Conservation (phyloP, 2,113 vertebrate species). For the Zosterops hypoxanthus region DNA sequence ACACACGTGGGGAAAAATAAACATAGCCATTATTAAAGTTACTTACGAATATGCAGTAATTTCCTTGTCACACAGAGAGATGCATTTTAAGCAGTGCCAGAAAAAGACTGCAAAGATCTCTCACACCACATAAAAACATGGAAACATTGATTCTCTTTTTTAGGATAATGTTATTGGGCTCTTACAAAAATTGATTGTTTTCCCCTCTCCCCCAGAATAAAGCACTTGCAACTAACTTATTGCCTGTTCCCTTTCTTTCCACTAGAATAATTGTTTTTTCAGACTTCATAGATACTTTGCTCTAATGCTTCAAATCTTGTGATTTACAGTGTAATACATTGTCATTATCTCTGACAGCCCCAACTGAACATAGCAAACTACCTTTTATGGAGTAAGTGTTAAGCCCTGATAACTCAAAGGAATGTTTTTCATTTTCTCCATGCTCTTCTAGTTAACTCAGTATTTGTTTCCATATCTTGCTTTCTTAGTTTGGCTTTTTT, state of each 20-base stretch:
- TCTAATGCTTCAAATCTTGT: conserved; percentile 46
- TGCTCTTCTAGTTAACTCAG: neutral
- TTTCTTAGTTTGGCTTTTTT: neutral
- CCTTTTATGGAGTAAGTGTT: conserved; percentile 10
- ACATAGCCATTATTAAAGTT: neutral
- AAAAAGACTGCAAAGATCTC: conserved; percentile 15
- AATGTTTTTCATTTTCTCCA: neutral
- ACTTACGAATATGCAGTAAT: neutral
- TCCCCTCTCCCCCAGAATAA: neutral
- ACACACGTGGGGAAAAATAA: neutral
- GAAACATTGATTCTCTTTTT: conserved; percentile 24
- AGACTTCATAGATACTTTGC: conserved; percentile 4
- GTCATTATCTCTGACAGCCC: conserved; percentile 54
- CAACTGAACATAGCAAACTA: neutral
- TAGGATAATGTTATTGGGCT: conserved; percentile 20
- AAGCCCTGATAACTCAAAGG: neutral
- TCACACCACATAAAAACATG: neutral
- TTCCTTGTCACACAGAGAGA: conserved; percentile 6
- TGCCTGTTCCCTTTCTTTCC: conserved; percentile 1
- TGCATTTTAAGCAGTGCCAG: conserved; percentile 7
- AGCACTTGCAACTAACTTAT: neutral
- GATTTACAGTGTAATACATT: conserved; percentile 42
- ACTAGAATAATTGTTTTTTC: conserved; percentile 54
- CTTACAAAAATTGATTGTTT: conserved; percentile 28
- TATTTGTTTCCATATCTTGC: neutral